Evolutionary conservation across 2,888 invertebrate species (phyloP).

Genomic region (Gastrophysa polygoni): DNA sequence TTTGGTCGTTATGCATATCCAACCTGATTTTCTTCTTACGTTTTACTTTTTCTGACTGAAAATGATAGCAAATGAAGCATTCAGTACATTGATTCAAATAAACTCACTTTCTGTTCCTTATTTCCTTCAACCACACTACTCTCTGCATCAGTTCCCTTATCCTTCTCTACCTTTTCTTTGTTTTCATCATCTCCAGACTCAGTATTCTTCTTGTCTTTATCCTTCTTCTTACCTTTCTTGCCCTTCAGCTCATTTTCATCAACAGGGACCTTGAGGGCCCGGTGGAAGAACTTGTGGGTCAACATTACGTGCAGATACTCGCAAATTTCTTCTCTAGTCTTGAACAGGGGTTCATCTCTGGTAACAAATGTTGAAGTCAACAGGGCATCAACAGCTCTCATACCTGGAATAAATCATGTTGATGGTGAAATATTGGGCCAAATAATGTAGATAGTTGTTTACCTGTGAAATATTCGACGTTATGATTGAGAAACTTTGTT

Average conservation of each 20-base stretch:
- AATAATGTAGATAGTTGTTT: too few species aligned
- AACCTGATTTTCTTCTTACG: constrained; percentile 90
- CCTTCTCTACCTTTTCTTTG: constrained; percentile 58
- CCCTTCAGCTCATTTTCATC: constrained; percentile 71
- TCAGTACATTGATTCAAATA: too few species aligned
- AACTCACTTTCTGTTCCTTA: constrained; percentile 51
- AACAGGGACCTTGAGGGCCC: constrained; percentile 87
- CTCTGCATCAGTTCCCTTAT: constrained; percentile 60
- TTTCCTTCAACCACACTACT: constrained; percentile 63
- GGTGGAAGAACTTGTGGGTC: constrained; percentile 92
- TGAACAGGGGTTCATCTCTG: constrained; percentile 77
- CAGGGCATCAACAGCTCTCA: constrained; percentile 90
- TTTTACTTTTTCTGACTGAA: constrained; percentile 63
- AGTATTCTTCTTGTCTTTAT: constrained; percentile 62
- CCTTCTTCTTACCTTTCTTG: constrained; percentile 58
- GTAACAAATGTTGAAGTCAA: constrained; percentile 90
- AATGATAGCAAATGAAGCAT: too few species aligned
- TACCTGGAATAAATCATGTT: constrained; percentile 59
- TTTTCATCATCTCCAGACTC: constrained; percentile 59
- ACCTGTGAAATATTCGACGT: constrained; percentile 97
- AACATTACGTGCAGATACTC: constrained; percentile 85
- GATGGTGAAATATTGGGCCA: not conserved
- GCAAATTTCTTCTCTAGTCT: constrained; percentile 78
- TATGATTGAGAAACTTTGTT: constrained; percentile 94
- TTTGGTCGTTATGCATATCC: constrained; percentile 96